Evolutionary conservation across 2,797 vertebrate genomes (phyloP), one percentile per base, ranked within the genome.

Genomic region (Hemibagrus guttatus): DNA sequence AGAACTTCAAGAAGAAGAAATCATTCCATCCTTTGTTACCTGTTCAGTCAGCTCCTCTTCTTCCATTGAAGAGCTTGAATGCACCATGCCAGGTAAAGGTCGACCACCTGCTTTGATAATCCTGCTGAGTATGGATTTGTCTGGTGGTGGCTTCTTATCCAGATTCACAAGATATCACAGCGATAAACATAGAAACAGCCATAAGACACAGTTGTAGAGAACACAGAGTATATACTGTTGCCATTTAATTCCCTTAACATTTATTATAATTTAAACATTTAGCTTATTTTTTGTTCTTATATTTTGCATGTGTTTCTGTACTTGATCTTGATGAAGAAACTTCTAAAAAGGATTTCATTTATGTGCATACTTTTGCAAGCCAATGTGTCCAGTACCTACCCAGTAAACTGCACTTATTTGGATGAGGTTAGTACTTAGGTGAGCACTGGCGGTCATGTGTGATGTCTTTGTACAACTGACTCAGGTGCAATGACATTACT

Each of bases 71-170:
- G n/a, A 11, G 16, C 16, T 19, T 16, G 7, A 76, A 19, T 7
- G 17, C n/a, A 31, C 74, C n/a, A 78, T 56, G 49, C 74, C 52
- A 6, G 52, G 49, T 56, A 78, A 28, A 7, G 1, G 6, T 78
- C 4, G 52, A 16, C 46, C 72, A 52, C 72, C 72, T n/a, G 26
- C 13, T 75, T 56, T 78, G 74, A 78, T 78, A 56, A 78, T 78
- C 17, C 74, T 56, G n/a, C 19, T 56, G n/a, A 78, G 31, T 76
- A 76, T 56, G 52, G 74, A 14, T 78, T 56, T 2, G n/a, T 78
- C 8, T 56, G 49, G 17, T 31, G 52, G 9, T 19, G n/a, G 28
- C 16, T 11, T 56, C 52, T 78, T 31, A 56, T 19, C 16, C 16
- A 31, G 52, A 75, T 52, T 26, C 42, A 75, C 7, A 42, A 5